Evolutionary conservation across 2,797 vertebrate species (phyloP).

Genomic region (Diplodus sargus): DNA sequence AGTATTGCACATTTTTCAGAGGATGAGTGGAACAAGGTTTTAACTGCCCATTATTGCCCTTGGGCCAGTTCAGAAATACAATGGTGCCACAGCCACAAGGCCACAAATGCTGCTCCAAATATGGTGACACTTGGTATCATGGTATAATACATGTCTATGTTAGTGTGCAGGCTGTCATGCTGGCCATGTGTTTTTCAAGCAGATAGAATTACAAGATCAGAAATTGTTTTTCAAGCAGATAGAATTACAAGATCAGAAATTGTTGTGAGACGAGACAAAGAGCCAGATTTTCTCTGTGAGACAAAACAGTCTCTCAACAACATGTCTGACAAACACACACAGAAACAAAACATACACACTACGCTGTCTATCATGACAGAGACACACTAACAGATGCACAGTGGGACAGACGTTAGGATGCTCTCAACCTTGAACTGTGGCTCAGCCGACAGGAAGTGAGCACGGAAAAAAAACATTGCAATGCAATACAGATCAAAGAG

Average conservation of each 20-base stretch:
- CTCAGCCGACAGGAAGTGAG: conserved; percentile 55
- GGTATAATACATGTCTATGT: not conserved
- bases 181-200: conserved; percentile 20
- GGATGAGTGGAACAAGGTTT: too few species aligned
- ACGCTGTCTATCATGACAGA: conserved; percentile 56
- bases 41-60: not conserved
- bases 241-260: conserved; percentile 18
- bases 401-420: conserved; percentile 54
- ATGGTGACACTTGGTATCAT: not conserved
- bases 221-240: conserved; percentile 31
- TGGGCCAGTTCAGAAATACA: not conserved
- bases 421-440: conserved; percentile 15
- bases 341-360: conserved; percentile 28
- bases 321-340: conserved; percentile 32
- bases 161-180: conserved; percentile 26
- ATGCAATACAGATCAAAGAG: conserved; percentile 48
- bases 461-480: conserved; percentile 25
- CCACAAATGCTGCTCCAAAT: not conserved
- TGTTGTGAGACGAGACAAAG: conserved; percentile 24
- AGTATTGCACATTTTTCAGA: not conserved
- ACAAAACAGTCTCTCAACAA: conserved; percentile 35
- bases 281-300: conserved; percentile 14
- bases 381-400: conserved; percentile 60
- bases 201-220: conserved; percentile 20
- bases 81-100: not conserved